These are phyloP conservation scores for Anticlea derivata DNA, from an alignment of 2,888 invertebrate species.

Conservation along the genomic window DNA sequence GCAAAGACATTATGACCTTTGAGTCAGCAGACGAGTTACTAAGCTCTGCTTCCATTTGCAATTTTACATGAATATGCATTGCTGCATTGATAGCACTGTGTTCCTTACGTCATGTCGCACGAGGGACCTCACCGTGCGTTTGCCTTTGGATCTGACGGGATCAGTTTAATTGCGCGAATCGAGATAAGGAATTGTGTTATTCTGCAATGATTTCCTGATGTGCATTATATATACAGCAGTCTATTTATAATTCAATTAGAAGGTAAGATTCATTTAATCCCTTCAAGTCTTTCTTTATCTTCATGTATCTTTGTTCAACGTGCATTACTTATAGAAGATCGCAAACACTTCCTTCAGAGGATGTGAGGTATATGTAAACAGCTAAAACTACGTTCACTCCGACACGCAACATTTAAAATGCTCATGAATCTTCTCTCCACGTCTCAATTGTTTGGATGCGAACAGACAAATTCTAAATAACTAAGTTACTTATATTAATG, in stretches of 20 bases:
- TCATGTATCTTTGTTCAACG: neutral
- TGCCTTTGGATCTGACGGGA: slow-evolving; percentile 23
- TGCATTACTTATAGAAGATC: too few relatives aligned
- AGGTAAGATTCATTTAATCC: slow-evolving; percentile 1
- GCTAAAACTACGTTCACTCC: too few relatives aligned
- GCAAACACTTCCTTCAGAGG: too few relatives aligned
- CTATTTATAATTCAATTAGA: slow-evolving; percentile 7
- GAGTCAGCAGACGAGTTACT: too few relatives aligned
- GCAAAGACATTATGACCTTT: too few relatives aligned
- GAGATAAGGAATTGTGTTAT: slow-evolving; percentile 22
- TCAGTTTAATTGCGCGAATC: slow-evolving; percentile 21
- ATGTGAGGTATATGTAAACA: too few relatives aligned
- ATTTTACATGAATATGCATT: neutral
- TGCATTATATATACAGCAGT: neutral
- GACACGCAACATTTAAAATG: too few relatives aligned
- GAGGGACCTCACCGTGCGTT: slow-evolving; percentile 13
- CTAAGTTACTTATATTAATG: too few relatives aligned
- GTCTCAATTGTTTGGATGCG: too few relatives aligned
- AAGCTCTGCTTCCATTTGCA: too few relatives aligned
- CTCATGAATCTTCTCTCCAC: too few relatives aligned
- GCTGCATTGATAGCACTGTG: slow-evolving; percentile 2
- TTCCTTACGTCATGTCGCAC: neutral
- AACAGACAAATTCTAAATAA: too few relatives aligned
- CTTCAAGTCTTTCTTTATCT: neutral
- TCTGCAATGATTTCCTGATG: slow-evolving; percentile 21